Evolutionary conservation across 53 echinoderm and acorn worm species (phyloP).

Genomic region (Echinometra lucunter): DNA sequence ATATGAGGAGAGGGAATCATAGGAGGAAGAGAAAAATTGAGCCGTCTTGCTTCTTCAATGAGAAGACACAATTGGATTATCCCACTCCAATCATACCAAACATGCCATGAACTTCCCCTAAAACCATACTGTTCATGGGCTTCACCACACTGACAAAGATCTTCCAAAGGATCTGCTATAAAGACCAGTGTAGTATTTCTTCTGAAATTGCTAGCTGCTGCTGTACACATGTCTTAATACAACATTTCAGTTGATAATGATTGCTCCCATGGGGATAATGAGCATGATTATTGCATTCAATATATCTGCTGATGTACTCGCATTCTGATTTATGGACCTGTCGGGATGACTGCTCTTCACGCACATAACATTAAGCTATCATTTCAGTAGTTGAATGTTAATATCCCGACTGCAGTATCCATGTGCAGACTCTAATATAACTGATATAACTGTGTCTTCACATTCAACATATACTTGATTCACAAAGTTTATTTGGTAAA

Average conservation of each 20-base stretch:
- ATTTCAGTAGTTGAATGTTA: neutral
- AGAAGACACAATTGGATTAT: conserved; percentile 28
- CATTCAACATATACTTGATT: neutral
- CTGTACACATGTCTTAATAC: neutral
- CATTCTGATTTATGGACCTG: conserved; percentile 2
- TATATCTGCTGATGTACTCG: no score
- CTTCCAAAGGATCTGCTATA: neutral
- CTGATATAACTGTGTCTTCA: neutral
- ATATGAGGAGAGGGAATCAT: neutral
- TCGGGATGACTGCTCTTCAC: neutral
- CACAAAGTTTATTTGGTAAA: neutral
- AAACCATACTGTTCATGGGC: neutral
- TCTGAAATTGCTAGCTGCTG: neutral
- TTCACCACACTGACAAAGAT: neutral
- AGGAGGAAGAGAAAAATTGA: conserved; percentile 7
- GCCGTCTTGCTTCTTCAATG: neutral
- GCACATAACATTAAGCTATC: neutral
- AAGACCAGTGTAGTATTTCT: neutral
- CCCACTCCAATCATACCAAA: conserved; percentile 21
- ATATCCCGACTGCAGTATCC: neutral
- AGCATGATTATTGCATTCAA: neutral
- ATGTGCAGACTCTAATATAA: no score
- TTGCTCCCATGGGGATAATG: neutral
- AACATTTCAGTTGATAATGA: neutral
- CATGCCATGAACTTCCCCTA: conserved; percentile 28